Conservation (phyloP, 2,888 invertebrate genomes). For the Panzeria rudis region DNA sequence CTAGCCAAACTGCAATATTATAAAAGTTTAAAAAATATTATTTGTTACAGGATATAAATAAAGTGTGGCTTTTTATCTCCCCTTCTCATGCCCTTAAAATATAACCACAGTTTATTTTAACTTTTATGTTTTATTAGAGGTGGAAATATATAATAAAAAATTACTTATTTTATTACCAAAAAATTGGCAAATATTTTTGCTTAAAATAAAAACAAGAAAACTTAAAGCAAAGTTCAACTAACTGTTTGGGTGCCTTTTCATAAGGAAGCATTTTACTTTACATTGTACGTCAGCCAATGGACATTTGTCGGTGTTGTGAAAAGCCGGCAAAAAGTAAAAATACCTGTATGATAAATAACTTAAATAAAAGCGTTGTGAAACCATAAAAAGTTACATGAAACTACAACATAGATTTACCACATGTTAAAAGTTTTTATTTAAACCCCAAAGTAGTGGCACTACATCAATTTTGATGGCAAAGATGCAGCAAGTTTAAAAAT, state of each 20-base stretch:
- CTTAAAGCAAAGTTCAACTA: conserved; percentile 32
- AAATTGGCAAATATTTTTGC: conserved; percentile 44
- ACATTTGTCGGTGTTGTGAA: conserved; percentile 13
- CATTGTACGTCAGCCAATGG: neutral
- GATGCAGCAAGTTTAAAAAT: neutral
- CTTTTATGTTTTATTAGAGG: conserved; percentile 33
- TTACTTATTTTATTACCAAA: conserved; percentile 16
- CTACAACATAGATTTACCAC: neutral
- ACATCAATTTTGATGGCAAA: neutral
- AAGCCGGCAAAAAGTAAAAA: neutral
- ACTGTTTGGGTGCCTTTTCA: neutral
- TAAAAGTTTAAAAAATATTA: conserved; percentile 2
- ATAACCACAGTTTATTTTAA: neutral
- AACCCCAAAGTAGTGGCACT: neutral
- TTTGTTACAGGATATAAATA: conserved; percentile 14
- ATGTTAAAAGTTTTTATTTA: conserved; percentile 14
- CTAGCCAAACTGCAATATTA: neutral
- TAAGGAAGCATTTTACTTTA: neutral
- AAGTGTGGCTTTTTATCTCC: neutral
- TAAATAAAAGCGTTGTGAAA: neutral
- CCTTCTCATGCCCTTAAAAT: conserved; percentile 2
- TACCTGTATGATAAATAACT: conserved; percentile 42
- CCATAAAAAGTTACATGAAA: neutral
- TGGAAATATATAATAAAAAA: conserved; percentile 42
- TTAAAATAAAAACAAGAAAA: neutral